Percentiles rank a stretch among this genome's conserved stretches.
Conservation (phyloP, 1,140 invertebrate species). For the Cryptotermes secundus region DNA sequence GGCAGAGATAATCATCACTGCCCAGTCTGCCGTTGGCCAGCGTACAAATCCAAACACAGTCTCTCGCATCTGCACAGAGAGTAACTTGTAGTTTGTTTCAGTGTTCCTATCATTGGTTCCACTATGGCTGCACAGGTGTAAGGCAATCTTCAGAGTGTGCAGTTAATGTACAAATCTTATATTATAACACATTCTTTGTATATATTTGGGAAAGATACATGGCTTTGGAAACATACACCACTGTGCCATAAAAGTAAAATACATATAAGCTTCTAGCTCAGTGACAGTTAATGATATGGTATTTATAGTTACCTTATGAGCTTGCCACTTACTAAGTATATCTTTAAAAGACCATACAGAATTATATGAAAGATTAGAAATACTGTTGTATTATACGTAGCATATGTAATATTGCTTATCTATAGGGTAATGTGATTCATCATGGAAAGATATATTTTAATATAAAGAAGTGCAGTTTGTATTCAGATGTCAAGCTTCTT, state of each 20-base stretch:
- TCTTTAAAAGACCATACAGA: background rate
- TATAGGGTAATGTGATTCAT: background rate
- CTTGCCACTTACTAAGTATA: background rate
- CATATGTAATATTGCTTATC: background rate
- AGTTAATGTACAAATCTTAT: background rate
- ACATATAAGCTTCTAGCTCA: background rate
- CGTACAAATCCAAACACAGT: conserved; percentile 45
- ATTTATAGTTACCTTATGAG: background rate
- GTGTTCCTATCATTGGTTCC: background rate
- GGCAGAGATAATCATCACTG: conserved; percentile 56
- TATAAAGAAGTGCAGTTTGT: background rate
- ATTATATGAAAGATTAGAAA: background rate
- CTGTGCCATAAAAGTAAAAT: background rate
- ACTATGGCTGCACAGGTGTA: background rate
- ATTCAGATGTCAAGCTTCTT: background rate
- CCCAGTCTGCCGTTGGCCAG: conserved; percentile 57
- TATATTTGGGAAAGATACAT: background rate
- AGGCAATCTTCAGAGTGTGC: no score
- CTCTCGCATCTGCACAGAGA: conserved; percentile 17
- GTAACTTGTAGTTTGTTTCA: background rate
- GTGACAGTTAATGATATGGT: background rate
- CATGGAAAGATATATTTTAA: background rate
- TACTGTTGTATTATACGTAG: background rate
- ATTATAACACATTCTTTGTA: background rate
- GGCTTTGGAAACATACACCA: background rate